Conservation (phyloP, 2,797 vertebrate species). For the Eutrigla gurnardus region DNA sequence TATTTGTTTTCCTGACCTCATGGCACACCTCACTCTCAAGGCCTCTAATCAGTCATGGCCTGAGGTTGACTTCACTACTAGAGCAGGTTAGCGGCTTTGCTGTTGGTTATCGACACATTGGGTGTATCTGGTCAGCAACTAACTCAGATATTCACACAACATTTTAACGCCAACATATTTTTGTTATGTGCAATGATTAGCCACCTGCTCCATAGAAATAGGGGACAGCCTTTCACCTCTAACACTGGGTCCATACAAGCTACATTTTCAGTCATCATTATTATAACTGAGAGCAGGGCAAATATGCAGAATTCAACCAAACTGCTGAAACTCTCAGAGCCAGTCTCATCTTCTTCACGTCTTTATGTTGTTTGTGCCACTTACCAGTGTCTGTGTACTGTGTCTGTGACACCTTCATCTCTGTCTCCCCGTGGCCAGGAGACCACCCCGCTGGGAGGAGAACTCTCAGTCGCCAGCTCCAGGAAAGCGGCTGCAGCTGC, state of each 20-base stretch:
- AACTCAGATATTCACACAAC: neutral
- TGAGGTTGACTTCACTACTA: slow-evolving; percentile 46
- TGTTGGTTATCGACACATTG: slow-evolving; percentile 10
- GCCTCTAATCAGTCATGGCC: slow-evolving; percentile 63
- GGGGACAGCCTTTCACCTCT: neutral
- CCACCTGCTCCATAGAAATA: neutral
- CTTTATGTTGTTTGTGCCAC: neutral
- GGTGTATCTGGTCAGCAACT: neutral
- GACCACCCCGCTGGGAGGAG: neutral
- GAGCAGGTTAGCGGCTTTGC: slow-evolving; percentile 41
- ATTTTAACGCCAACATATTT: neutral
- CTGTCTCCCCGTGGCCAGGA: neutral
- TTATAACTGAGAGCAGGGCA: neutral
- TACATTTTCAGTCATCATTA: neutral
- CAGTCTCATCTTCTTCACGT: neutral
- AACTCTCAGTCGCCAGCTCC: neutral
- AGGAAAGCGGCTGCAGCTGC: neutral
- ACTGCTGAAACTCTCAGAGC: neutral
- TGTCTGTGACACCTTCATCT: neutral
- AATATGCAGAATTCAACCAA: neutral
- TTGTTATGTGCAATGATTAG: neutral
- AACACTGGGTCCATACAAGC: neutral
- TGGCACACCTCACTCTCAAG: slow-evolving; percentile 68
- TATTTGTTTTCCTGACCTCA: slow-evolving; percentile 86
- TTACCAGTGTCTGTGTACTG: neutral